A percentile compares a stretch with the other conserved stretches of the same genome.
Conservation (phyloP, 2,888 invertebrate genomes). For the Harpagoxenus sublaevis region DNA sequence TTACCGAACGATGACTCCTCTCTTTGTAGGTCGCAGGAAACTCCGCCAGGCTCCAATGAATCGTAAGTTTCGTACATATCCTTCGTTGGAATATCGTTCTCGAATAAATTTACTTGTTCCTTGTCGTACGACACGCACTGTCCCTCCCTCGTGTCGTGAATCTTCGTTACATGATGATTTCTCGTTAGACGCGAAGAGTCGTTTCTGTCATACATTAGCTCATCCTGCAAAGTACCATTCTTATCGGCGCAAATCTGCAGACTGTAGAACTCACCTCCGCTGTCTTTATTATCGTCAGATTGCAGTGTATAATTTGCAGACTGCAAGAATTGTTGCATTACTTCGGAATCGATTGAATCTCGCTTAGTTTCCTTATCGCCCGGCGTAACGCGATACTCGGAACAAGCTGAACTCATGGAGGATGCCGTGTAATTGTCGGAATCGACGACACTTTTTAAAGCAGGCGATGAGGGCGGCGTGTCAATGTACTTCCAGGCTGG, state of each 20-base stretch:
- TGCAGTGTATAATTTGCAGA: conserved; percentile 51
- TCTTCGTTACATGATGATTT: not conserved
- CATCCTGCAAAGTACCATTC: conserved; percentile 6
- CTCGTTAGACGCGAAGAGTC: conserved; percentile 43
- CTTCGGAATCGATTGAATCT: conserved; percentile 54
- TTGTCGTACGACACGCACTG: not conserved
- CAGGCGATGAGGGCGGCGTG: conserved; percentile 66
- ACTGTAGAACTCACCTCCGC: conserved; percentile 71
- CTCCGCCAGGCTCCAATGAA: conserved; percentile 77
- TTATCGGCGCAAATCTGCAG: conserved; percentile 64
- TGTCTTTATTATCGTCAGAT: conserved; percentile 54
- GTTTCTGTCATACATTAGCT: conserved; percentile 35
- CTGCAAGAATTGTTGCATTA: conserved; percentile 65
- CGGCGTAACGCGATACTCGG: conserved; percentile 16
- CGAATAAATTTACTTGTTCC: conserved; percentile 64
- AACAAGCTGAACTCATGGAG: conserved; percentile 31
- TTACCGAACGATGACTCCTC: conserved; percentile 10
- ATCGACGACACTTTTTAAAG: conserved; percentile 39
- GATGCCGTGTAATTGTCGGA: conserved; percentile 24
- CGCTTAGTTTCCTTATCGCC: conserved; percentile 12
- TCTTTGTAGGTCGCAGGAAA: conserved; percentile 60
- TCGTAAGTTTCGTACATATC: conserved; percentile 80
- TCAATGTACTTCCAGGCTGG: conserved; percentile 81
- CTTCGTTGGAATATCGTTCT: conserved; percentile 80
- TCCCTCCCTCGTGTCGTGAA: not conserved